Conservation (phyloP, 1,140 invertebrate species). For the Maniola jurtina region DNA sequence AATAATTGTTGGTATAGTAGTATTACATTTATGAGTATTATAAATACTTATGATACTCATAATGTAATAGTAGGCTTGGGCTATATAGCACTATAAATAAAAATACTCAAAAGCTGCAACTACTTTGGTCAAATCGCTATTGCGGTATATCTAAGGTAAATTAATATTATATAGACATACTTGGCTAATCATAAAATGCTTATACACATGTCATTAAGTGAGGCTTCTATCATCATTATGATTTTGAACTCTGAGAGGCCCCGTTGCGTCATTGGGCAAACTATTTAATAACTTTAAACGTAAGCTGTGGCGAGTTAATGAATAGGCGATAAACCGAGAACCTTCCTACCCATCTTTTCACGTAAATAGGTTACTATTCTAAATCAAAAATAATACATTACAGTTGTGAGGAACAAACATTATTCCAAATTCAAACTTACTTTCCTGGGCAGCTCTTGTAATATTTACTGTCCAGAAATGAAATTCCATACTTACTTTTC, state of each 20-base stretch:
- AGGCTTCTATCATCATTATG: slow-evolving; percentile 36
- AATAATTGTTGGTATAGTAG: neutral
- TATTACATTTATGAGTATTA: too few relatives aligned
- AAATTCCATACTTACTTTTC: too few relatives aligned
- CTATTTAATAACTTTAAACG: slow-evolving; percentile 27
- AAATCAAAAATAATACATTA: neutral
- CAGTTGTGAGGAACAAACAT: too few relatives aligned
- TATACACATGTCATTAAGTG: slow-evolving; percentile 20
- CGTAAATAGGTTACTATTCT: too few relatives aligned
- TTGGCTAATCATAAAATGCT: too few relatives aligned
- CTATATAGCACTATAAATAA: neutral
- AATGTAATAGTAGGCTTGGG: neutral
- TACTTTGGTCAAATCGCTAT: neutral
- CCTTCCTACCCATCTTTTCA: too few relatives aligned
- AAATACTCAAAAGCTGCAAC: neutral
- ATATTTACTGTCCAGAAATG: too few relatives aligned
- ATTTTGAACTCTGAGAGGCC: slow-evolving; percentile 51
- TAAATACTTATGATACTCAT: neutral
- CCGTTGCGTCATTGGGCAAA: slow-evolving; percentile 52
- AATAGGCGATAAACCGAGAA: too few relatives aligned
- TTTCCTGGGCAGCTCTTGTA: too few relatives aligned
- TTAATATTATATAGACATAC: too few relatives aligned
- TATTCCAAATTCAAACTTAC: too few relatives aligned
- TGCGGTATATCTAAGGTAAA: too few relatives aligned
- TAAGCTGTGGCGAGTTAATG: slow-evolving; percentile 27